Percentiles rank a stretch among this genome's conserved stretches.
Evolutionary conservation across 2,797 vertebrate genomes (phyloP).

Genomic region (Schizothorax lantsangensis): DNA sequence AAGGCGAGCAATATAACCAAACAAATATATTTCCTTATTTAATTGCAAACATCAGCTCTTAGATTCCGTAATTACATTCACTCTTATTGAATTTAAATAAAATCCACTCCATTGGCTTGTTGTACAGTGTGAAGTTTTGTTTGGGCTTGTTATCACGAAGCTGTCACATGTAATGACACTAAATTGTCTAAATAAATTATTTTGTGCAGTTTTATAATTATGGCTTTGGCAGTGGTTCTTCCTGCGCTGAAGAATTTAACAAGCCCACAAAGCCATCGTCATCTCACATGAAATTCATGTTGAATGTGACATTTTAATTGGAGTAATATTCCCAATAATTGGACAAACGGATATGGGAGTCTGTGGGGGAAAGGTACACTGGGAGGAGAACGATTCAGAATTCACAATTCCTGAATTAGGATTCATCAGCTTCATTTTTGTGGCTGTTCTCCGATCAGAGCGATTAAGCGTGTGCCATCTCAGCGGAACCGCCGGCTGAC

Average conservation of each 20-base stretch:
- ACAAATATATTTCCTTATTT: constrained; percentile 4
- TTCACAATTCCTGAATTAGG: constrained; percentile 71
- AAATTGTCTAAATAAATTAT: constrained; percentile 25
- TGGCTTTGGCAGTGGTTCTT: constrained; percentile 41
- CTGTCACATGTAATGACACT: constrained; percentile 21
- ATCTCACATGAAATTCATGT: constrained; percentile 76
- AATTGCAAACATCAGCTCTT: constrained; percentile 23
- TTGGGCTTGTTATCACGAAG: constrained; percentile 15
- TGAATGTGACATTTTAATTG: constrained; percentile 80
- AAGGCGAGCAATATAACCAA: constrained; percentile 2
- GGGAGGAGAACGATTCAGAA: constrained; percentile 71
- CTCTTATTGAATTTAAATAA: constrained; percentile 30
- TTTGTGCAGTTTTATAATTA: background rate
- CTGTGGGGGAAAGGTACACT: constrained; percentile 73
- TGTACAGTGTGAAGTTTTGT: background rate
- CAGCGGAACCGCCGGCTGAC: constrained; percentile 69
- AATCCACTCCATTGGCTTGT: background rate
- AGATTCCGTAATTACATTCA: constrained; percentile 20
- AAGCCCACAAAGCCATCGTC: constrained; percentile 66
- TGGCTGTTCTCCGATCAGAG: constrained; percentile 59
- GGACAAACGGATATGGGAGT: constrained; percentile 75
- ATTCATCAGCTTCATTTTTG: constrained; percentile 71
- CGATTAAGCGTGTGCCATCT: constrained; percentile 60
- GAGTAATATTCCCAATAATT: constrained; percentile 78
- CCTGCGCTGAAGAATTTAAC: constrained; percentile 56